Base-by-base conservation (phyloP, 2,888 invertebrate species). In the Drosophila formosana region DNA sequence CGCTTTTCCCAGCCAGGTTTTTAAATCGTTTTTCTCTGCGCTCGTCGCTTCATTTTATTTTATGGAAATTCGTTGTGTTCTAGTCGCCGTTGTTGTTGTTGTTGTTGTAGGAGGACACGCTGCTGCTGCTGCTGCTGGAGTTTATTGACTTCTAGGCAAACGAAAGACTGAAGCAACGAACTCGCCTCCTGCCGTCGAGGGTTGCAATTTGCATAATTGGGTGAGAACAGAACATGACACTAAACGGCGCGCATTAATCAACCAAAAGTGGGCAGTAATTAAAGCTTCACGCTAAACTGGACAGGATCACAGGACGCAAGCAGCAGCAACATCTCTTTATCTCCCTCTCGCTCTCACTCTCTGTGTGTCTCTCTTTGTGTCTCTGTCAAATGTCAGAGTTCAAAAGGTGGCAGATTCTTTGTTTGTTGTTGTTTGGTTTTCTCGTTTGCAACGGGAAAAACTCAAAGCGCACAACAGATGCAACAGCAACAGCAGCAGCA, bases 101-200 rank as follows among this genome's bases (percentile, higher is more conserved):
- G 56, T 50, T 7, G 70, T 32, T 46, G 77, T 25, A 64, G 76
- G 69, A 76, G 76, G 74, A 77, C 62, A 72, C 46, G 61, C 45
- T 46, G 57, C 9, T 61, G 60, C 28, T 18, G 18, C 18, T 18
- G 18, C 18, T 18, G 18, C 46, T 18, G 23, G 66, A 80, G 79
- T 79, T 80, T 79, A 77, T 80, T 80, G 79, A 80, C 78, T 77
- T 75, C 65, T 57, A 37, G 37, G 1, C 37, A n/a, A n/a, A 37
- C 50, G 62, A 75, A 67, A 39, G 76, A 78, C 69, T 78, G 6
- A 56, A 65, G 57, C 75, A 50, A 65, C 75, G 50, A 78, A 78
- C 78, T 61, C 9, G 51, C 49, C 32, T 43, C 46, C 50, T 52
- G 45, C 28, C 9, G 9, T 32, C 23, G 32, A 18, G 56, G 66